These are phyloP conservation scores for Thalassophryne amazonica DNA, from an alignment of 2,797 vertebrate species.

Conservation along the genomic window DNA sequence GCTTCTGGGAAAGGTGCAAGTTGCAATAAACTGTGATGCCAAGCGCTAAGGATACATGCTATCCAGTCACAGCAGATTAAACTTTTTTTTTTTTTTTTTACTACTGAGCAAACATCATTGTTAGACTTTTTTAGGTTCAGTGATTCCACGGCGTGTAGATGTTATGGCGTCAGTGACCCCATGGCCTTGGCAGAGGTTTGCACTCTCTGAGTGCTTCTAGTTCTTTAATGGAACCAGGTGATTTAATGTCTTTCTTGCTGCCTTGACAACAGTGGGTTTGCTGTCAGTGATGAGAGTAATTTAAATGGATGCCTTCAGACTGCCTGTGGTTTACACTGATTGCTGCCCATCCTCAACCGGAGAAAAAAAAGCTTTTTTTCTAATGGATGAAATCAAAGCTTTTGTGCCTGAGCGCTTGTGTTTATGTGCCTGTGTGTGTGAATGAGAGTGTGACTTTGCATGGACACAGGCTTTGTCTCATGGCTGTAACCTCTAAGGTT, in stretches of 20 bases:
- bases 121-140: no score
- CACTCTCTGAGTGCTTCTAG: no score
- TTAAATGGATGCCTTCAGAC: constrained; percentile 84
- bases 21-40: no score
- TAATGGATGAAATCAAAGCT: constrained; percentile 55
- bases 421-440: background rate
- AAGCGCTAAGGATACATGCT: no score
- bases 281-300: constrained; percentile 80
- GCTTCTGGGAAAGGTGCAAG: no score
- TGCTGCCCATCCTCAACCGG: constrained; percentile 32
- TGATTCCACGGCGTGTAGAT: no score
- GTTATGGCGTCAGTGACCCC: no score
- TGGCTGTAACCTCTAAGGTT: constrained; percentile 21
- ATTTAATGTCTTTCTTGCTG: constrained; percentile 86
- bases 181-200: no score
- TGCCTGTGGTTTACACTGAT: constrained; percentile 67
- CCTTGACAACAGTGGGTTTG: constrained; percentile 86
- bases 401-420: constrained; percentile 24
- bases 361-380: constrained; percentile 49
- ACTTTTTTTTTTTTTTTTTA: no score
- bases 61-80: no score
- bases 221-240: constrained; percentile 93
- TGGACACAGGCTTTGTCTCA: constrained; percentile 15
- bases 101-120: no score
- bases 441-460: constrained; percentile 11